phyloP scores from a whole-genome alignment of 2,797 vertebrate genomes.

The Microctenopoma steveboyesi region DNA sequence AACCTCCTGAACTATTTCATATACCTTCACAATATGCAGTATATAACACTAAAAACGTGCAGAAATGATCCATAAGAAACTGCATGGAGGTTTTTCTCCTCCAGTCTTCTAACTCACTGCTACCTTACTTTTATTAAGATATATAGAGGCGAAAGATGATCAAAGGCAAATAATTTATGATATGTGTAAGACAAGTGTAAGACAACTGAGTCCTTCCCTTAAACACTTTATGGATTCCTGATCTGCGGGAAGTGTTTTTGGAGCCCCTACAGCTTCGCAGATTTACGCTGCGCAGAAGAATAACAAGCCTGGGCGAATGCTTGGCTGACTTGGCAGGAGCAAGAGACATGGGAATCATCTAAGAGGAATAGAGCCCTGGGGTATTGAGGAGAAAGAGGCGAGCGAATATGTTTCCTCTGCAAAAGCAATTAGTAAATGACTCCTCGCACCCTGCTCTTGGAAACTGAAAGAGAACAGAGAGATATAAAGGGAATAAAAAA shows the following conservation, averaged over 20 bases:
- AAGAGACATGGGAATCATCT: slow-evolving; percentile 78
- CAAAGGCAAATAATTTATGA: slow-evolving; percentile 30
- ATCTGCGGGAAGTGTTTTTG: slow-evolving; percentile 55
- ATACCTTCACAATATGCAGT: no score
- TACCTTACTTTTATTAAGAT: slow-evolving; percentile 16
- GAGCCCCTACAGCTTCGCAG: slow-evolving; percentile 66
- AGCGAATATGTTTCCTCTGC: slow-evolving; percentile 75
- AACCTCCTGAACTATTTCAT: slow-evolving; percentile 43
- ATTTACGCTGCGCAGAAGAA: slow-evolving; percentile 66
- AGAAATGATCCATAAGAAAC: slow-evolving; percentile 10
- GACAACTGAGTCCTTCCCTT: slow-evolving; percentile 34
- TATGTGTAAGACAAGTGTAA: slow-evolving; percentile 38
- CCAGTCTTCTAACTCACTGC: slow-evolving; percentile 7
- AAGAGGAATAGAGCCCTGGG: slow-evolving; percentile 75
- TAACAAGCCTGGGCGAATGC: slow-evolving; percentile 75
- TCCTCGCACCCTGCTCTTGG: slow-evolving; percentile 70
- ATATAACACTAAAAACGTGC: background rate
- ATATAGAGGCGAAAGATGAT: slow-evolving; percentile 24
- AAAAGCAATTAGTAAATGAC: slow-evolving; percentile 84
- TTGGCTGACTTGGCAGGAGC: slow-evolving; percentile 79
- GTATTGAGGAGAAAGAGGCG: slow-evolving; percentile 75
- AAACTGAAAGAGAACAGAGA: slow-evolving; percentile 65
- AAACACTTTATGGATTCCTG: slow-evolving; percentile 57
- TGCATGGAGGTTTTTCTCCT: background rate
- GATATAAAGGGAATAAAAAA: slow-evolving; percentile 62